These are phyloP conservation scores for Lepilemur septentrionalis DNA, from an alignment of 2,797 vertebrate genomes.

Conservation along the genomic window DNA sequence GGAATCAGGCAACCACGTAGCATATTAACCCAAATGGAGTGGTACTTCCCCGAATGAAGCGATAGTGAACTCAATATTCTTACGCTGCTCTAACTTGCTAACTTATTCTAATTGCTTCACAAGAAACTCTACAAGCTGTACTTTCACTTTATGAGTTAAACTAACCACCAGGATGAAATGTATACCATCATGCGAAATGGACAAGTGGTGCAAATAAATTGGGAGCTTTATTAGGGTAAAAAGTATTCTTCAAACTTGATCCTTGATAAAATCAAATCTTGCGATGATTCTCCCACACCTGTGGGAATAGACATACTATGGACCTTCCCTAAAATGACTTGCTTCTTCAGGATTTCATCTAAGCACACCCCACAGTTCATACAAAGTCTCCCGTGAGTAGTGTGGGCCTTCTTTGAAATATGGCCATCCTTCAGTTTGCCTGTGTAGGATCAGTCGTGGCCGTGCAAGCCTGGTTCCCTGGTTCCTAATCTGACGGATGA, in stretches of 20 bases:
- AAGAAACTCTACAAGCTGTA: background rate
- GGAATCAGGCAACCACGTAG: too few species aligned
- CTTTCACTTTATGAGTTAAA: background rate
- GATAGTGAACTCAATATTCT: background rate
- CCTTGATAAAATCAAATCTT: background rate
- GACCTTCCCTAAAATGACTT: background rate
- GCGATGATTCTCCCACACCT: background rate
- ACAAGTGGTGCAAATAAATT: background rate
- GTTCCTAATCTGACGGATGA: background rate
- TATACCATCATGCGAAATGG: background rate
- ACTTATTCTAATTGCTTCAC: background rate
- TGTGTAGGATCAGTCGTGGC: too few species aligned
- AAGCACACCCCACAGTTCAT: background rate
- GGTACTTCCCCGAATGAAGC: too few species aligned
- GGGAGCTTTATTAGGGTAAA: background rate
- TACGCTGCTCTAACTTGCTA: background rate
- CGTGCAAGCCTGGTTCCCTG: background rate
- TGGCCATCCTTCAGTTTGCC: background rate
- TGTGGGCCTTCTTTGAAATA: background rate
- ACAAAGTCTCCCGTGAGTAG: background rate
- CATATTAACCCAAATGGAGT: background rate
- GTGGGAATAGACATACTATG: background rate
- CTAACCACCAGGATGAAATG: background rate
- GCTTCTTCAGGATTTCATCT: background rate
- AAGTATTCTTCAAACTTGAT: background rate